Percentiles rank a stretch among this genome's conserved stretches.
phyloP scores from a whole-genome alignment of 2,797 vertebrate genomes.

The Urosaurus nigricauda region DNA sequence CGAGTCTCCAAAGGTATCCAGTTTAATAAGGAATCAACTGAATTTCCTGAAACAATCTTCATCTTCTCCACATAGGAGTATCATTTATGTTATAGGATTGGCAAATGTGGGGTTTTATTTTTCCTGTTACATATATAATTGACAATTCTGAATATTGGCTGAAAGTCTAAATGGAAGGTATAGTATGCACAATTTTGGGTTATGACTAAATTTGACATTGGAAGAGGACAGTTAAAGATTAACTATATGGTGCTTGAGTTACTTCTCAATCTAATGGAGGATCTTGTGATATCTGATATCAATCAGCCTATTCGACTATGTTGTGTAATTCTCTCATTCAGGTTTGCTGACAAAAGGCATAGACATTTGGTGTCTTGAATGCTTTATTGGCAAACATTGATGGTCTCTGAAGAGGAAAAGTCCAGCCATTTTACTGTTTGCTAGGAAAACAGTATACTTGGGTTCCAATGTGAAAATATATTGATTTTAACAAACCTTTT shows the following conservation, averaged over 20 bases:
- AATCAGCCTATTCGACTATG: neutral
- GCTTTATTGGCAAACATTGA: neutral
- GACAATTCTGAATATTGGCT: neutral
- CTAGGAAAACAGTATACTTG: neutral
- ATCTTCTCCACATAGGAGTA: neutral
- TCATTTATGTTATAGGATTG: neutral
- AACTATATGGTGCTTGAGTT: neutral
- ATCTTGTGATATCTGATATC: neutral
- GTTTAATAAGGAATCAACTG: neutral
- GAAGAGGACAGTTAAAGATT: neutral
- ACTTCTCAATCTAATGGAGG: neutral
- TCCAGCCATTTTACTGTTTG: neutral
- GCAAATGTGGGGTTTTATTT: neutral
- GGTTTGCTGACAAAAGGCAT: neutral
- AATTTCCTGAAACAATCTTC: neutral
- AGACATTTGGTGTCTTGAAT: slow-evolving; percentile 1
- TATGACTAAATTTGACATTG: neutral
- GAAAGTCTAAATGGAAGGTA: neutral
- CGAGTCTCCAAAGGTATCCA: neutral
- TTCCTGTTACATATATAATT: neutral
- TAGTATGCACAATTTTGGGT: neutral
- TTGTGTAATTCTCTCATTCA: neutral
- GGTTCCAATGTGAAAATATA: neutral
- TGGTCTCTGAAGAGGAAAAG: neutral
- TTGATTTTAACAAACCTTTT: neutral